Conservation (phyloP, 2,797 vertebrate species). For the Tenualosa thibaudeaui region DNA sequence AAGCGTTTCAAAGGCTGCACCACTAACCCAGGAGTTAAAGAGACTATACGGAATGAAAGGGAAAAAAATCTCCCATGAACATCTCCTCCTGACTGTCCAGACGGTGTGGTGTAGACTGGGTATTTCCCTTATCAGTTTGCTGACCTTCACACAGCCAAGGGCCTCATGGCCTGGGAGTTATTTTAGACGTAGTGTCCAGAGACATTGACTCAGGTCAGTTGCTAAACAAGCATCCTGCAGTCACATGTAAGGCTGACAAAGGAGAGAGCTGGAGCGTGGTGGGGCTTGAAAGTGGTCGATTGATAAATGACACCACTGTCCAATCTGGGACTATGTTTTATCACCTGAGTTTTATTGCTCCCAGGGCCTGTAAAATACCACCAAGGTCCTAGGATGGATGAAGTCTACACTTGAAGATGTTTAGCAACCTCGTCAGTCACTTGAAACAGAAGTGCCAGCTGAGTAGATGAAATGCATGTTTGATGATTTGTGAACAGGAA, state of each 20-base stretch:
- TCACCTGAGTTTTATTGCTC: constrained; percentile 6
- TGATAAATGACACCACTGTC: background rate
- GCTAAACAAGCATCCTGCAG: background rate
- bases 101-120: background rate
- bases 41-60: background rate
- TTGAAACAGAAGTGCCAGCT: background rate
- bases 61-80: constrained; percentile 7
- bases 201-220: background rate
- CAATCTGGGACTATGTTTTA: background rate
- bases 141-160: constrained; percentile 6
- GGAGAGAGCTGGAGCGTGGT: too few relatives aligned
- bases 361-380: background rate
- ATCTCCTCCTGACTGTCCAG: background rate
- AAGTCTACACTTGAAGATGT: background rate
- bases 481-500: constrained; percentile 61
- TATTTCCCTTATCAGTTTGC: background rate
- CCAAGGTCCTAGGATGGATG: background rate
- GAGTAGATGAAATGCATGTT: constrained; percentile 13
- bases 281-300: background rate
- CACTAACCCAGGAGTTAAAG: background rate
- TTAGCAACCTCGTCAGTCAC: background rate
- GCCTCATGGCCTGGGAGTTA: background rate
- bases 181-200: background rate
- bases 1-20: background rate
- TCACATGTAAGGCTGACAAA: background rate